Base-by-base conservation (phyloP, 2,888 invertebrate species). In the Drosophila nigricruria region DNA sequence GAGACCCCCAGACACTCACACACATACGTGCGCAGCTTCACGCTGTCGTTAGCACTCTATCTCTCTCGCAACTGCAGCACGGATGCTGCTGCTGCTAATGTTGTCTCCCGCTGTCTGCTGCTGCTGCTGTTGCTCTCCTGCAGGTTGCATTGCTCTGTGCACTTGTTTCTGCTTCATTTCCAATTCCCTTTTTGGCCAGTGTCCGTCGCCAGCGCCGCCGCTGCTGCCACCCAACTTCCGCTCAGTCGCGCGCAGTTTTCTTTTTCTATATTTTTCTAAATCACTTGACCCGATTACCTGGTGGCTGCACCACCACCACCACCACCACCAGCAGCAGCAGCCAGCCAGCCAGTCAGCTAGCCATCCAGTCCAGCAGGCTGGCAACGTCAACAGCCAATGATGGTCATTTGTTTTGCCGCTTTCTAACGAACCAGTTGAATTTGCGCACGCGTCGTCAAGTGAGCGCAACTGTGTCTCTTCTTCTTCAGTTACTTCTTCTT, bases 231-330 rank as follows among this genome's bases (percentile, higher is more conserved):
- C 77, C 75, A 54, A 67, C 70, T 79, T 68, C 68, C 72, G 66
- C 66, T 50, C 57, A 70, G 69, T 66, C 69, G 59, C 18, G 43
- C 52, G 56, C 72, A 65, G 68, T 77, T 80, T 78, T 81, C 57
- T 69, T 69, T 77, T 70, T 50, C 23, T 68, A 57, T 64, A 72
- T 76, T 56, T 79, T 77, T 80, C 70, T 89, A 84, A 89, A 89
- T 88, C 90, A 89, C 90, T 85, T 85, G 85, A 85, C 85, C 85
- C 90, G 90, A 85, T 85, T 85, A 85, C 89, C 84, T 87, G 84
- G 84, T 84, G 84, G 80, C 89, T 79, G 77, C 73, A 59, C 40
- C 82, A 70, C 54, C 61, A 57, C 66, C 84, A 72, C 57, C 74
- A 72, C 62, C 73, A 62, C 32, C 34, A 52, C 8, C 63, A 59